phyloP scores from a whole-genome alignment of 2,888 invertebrate species.

The Micoletzkya japonica region DNA sequence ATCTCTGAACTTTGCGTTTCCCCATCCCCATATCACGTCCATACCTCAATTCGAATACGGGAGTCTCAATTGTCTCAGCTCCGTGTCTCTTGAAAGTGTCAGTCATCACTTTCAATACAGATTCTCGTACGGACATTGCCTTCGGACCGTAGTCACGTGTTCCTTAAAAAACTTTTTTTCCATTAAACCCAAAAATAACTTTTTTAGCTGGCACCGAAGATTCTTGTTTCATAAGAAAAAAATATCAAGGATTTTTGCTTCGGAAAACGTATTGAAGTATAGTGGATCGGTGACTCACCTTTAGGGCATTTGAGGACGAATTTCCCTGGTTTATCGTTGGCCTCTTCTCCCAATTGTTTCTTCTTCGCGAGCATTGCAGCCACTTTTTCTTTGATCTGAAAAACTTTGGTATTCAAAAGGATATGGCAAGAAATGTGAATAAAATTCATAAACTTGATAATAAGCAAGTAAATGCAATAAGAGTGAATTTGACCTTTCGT shows the following conservation, averaged over 20 bases:
- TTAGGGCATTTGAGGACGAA: constrained; percentile 59
- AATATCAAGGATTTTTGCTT: neutral
- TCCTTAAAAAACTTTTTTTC: constrained; percentile 63
- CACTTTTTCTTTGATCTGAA: constrained; percentile 83
- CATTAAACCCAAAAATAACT: too few relatives aligned
- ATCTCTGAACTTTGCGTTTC: constrained; percentile 66
- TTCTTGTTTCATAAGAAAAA: neutral
- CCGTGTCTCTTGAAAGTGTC: constrained; percentile 92
- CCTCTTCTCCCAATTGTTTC: constrained; percentile 71
- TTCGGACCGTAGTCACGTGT: constrained; percentile 91
- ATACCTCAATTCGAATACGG: constrained; percentile 58
- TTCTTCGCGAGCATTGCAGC: constrained; percentile 80
- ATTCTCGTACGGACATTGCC: constrained; percentile 84
- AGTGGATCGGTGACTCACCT: constrained; percentile 33
- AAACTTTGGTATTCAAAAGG: constrained; percentile 2
- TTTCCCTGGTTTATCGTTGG: constrained; percentile 41
- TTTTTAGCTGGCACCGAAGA: too few relatives aligned
- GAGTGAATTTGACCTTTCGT: constrained; percentile 43
- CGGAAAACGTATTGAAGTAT: constrained; percentile 1
- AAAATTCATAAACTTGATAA: neutral
- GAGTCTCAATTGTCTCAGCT: constrained; percentile 87
- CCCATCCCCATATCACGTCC: neutral
- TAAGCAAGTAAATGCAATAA: neutral
- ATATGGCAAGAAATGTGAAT: constrained; percentile 5
- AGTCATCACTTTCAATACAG: constrained; percentile 68